A percentile compares a stretch with the other conserved stretches of the same genome.
These are phyloP conservation scores for Psittacula cyanocephala DNA, from an alignment of 2,113 vertebrate species.

Conservation along the genomic window DNA sequence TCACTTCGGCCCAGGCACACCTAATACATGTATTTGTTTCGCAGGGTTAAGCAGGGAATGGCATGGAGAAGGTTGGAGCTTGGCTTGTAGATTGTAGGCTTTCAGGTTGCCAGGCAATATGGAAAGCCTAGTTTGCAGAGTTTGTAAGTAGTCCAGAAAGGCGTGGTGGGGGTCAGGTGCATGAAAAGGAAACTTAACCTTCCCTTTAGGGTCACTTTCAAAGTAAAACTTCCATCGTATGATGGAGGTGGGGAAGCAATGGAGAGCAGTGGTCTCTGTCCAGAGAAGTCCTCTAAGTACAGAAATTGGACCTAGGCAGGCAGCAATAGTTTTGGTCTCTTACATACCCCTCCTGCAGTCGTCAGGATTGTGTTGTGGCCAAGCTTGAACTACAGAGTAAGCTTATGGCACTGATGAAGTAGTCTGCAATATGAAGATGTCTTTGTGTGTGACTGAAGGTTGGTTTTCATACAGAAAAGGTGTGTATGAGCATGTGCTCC, in stretches of 20 bases:
- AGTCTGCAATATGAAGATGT: not conserved
- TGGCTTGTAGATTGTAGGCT: not conserved
- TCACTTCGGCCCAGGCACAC: not conserved
- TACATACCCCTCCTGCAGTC: fast-evolving
- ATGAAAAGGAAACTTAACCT: not conserved
- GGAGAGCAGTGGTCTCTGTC: not conserved
- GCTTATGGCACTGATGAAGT: not conserved
- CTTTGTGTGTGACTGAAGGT: not conserved
- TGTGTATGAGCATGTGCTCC: not conserved
- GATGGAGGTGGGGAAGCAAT: not conserved
- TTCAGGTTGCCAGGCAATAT: not conserved
- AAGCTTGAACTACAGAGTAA: not conserved
- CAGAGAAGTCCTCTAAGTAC: not conserved
- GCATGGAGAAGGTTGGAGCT: not conserved
- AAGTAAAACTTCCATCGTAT: not conserved
- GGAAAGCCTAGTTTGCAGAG: not conserved
- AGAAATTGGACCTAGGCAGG: not conserved
- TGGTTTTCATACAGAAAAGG: not conserved
- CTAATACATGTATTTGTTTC: not conserved
- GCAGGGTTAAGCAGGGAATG: not conserved
- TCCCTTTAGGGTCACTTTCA: not conserved
- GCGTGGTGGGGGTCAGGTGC: not conserved
- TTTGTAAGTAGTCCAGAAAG: not conserved
- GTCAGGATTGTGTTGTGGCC: not conserved
- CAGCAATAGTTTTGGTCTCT: not conserved